These are phyloP conservation scores for Sanderia malayensis DNA, from an alignment of 30 jellyfish, hydroid and myxozoan species.

Conservation along the genomic window DNA sequence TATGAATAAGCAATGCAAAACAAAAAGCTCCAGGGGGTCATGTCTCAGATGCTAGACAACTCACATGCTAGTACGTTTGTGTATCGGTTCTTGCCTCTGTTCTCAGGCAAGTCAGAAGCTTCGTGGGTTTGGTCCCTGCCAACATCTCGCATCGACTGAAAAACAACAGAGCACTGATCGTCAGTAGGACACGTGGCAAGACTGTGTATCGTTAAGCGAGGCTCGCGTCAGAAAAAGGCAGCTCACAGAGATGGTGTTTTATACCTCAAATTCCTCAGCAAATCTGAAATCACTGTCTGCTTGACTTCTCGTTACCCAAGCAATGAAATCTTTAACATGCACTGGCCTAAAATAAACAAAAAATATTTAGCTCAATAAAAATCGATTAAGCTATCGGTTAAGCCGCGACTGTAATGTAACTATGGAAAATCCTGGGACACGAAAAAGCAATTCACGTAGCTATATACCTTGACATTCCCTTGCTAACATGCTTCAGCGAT, in stretches of 20 bases:
- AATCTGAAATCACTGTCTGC: constrained; percentile 91
- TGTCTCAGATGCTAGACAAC: too few species aligned
- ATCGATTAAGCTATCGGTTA: too few species aligned
- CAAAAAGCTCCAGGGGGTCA: too few species aligned
- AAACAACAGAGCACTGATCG: too few species aligned
- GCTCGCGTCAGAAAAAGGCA: too few species aligned
- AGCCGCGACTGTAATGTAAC: too few species aligned
- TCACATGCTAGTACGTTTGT: constrained; percentile 82
- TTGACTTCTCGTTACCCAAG: constrained; percentile 89
- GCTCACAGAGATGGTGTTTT: too few species aligned
- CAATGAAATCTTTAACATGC: constrained; percentile 69
- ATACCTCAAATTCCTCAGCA: constrained; percentile 98
- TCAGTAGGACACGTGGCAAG: too few species aligned
- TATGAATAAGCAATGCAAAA: too few species aligned
- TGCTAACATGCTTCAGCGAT: constrained; percentile 32
- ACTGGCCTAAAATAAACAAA: constrained; percentile 69
- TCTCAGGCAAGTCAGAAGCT: constrained; percentile 86
- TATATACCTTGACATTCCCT: constrained; percentile 33
- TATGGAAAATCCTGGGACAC: too few species aligned
- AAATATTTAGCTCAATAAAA: too few species aligned
- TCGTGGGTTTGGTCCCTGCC: constrained; percentile 87
- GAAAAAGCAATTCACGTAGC: background rate
- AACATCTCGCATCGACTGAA: constrained; percentile 91
- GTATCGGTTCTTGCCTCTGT: constrained; percentile 87
- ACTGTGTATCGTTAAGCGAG: too few species aligned